A percentile compares a stretch with the other conserved stretches of the same genome.
These are phyloP conservation scores for Phengaris arion DNA, from an alignment of 2,888 invertebrate genomes.

Conservation along the genomic window DNA sequence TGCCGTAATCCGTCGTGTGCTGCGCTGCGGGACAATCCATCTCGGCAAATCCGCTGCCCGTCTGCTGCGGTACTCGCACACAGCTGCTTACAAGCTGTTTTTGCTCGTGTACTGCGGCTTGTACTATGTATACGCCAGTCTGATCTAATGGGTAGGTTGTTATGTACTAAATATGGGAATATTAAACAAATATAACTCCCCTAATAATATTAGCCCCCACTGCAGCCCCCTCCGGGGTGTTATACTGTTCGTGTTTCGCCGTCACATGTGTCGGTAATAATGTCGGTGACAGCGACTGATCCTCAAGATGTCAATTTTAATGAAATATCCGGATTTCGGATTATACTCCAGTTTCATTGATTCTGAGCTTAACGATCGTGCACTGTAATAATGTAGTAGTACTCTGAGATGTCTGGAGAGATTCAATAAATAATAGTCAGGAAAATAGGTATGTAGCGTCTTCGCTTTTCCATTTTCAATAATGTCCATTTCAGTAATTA, in stretches of 20 bases:
- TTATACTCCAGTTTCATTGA: background rate
- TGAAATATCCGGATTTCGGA: conserved; percentile 3
- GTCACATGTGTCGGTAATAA: background rate
- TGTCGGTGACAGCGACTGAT: background rate
- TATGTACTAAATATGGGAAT: no score
- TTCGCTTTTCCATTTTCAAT: no score
- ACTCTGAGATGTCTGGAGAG: background rate
- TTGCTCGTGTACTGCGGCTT: background rate
- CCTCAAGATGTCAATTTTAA: background rate
- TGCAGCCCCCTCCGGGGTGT: background rate
- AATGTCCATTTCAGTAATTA: no score
- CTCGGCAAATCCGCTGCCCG: background rate
- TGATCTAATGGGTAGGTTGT: background rate
- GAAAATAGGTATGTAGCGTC: no score
- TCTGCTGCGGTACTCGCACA: background rate
- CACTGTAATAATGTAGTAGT: background rate
- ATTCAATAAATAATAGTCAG: background rate
- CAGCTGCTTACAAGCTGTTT: background rate
- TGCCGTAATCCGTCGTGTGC: background rate
- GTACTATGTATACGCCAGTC: background rate
- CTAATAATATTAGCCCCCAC: background rate
- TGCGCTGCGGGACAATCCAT: background rate
- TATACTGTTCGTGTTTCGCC: background rate
- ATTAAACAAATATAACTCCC: no score
- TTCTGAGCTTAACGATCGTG: conserved; percentile 1